Evolutionary conservation across 1,140 invertebrate genomes (phyloP), one percentile per base, ranked within the genome.

Genomic region (Lepeophtheirus salmonis): DNA sequence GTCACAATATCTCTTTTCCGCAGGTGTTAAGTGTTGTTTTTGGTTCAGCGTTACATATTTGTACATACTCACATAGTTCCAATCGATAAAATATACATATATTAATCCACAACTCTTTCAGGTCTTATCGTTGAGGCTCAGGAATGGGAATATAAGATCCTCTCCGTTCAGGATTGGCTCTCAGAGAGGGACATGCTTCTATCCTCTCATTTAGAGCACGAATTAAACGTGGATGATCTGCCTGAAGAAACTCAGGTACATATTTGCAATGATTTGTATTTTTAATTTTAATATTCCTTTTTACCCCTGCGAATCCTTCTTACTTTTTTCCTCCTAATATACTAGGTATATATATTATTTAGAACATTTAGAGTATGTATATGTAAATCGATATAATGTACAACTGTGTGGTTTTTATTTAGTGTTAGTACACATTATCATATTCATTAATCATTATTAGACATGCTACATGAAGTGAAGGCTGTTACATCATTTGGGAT

Each of bases 201-300:
- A 68, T 79, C 80, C 67, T 79, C 81, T 67, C 76, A 82, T 65
- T 73, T 85, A 66, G 80, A 84, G 67, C 82, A 83, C 68, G 84
- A 87, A 71, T 75, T 86, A 50, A 80, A 83, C 62, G 81, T 83
- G 64, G 80, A 82, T 68, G 83, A 87, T 73, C 74, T 86, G 64
- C 83, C 83, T 18, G 80, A 86, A 65, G 83, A 86, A 69, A 79
- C 81, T 68, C 80, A 85, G 76, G 84, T 85, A 68, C 69, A 72
- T 71, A 61, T n/a, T n/a, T n/a, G n/a, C n/a, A n/a, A n/a, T n/a
- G n/a, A n/a, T n/a, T n/a, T n/a, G n/a, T n/a, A 49, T 20, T n/a
- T 24, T 50, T 57, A 48, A 61, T n/a, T n/a, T n/a, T n/a, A n/a
- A n/a, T n/a, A n/a, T n/a, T n/a, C n/a, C n/a, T n/a, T n/a, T n/a